Evolutionary conservation across 2,888 invertebrate species (phyloP).

Genomic region (Xylocampa areola): DNA sequence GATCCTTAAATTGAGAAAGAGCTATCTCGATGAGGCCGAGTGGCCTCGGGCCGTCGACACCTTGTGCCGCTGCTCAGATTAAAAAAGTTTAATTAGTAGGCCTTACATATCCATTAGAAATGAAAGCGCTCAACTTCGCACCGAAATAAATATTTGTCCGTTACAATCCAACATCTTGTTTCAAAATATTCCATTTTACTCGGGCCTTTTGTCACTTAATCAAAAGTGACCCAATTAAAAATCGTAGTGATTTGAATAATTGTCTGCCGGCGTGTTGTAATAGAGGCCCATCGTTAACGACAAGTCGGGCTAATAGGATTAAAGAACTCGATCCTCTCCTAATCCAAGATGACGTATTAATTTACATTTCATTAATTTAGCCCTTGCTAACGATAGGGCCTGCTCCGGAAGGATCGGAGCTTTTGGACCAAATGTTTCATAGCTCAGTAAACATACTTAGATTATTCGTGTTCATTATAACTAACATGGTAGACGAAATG

Average conservation of each 20-base stretch:
- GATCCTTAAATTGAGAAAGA: constrained; percentile 85
- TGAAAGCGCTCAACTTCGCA: constrained; percentile 43
- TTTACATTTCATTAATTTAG: constrained; percentile 77
- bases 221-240: constrained; percentile 61
- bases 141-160: constrained; percentile 30
- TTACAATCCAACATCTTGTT: constrained; percentile 15
- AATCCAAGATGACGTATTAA: constrained; percentile 78
- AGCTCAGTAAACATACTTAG: constrained; percentile 20
- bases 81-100: constrained; percentile 85
- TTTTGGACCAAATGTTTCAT: constrained; percentile 43
- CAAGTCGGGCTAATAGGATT: constrained; percentile 72
- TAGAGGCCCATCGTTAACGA: constrained; percentile 66
- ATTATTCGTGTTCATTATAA: constrained; percentile 24
- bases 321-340: constrained; percentile 69
- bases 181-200: constrained; percentile 12
- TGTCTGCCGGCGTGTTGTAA: constrained; percentile 49
- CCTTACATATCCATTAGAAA: constrained; percentile 69
- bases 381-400: constrained; percentile 48
- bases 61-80: constrained; percentile 75
- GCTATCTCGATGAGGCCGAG: constrained; percentile 81
- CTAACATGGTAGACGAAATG: constrained; percentile 10
- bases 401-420: constrained; percentile 42
- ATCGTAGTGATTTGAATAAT: constrained; percentile 59
- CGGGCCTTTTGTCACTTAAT: constrained; percentile 18
- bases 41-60: constrained; percentile 80